Base-by-base conservation (phyloP, 2,797 vertebrate genomes). In the Denticeps clupeoides region DNA sequence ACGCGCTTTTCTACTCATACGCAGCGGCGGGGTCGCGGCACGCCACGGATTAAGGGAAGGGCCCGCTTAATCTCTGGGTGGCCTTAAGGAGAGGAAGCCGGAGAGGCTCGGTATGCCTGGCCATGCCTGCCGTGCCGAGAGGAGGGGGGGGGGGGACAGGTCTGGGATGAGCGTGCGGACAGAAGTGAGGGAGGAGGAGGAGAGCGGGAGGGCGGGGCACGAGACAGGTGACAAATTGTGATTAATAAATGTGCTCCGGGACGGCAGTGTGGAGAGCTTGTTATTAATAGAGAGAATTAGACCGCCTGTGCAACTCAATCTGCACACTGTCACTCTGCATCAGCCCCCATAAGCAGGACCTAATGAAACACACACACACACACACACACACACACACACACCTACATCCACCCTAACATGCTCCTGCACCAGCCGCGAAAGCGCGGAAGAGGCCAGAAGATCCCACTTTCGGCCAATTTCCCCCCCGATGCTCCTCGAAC, bases 261-360 rank as follows among this genome's bases (percentile, higher is more conserved):
- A 76, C 55, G 59, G 71, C 70, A 78, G 74, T 78, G 78, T 77
- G 73, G 58, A 72, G 75, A 74, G 70, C 70, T 72, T 80, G 73
- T 82, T 85, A 84, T 87, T 86, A 86, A 86, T 85, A 82, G 80
- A 81, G 77, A 84, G 80, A 84, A 84, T 86, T 81, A 84, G 79
- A 81, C 70, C 67, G 71, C 74, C 75, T 76, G 81, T 81, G 82
- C 80, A 81, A 81, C 81, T 83, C 82, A 85, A 85, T 87, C 82
- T 85, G 79, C 69, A 68, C 78, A 74, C 82, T 82, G 83, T 84
- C 83, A 87, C 75, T 87, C 85, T 81, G 77, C 74, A 85, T 85
- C 82, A 85, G 74, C 74, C 58, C 70, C 74, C 71, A 78, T 83
- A 81, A 85, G 86, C 79, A 84, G 81, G 82, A 63, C 63, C 69